Conservation (phyloP, 1,140 invertebrate species). For the Araneus ventricosus region DNA sequence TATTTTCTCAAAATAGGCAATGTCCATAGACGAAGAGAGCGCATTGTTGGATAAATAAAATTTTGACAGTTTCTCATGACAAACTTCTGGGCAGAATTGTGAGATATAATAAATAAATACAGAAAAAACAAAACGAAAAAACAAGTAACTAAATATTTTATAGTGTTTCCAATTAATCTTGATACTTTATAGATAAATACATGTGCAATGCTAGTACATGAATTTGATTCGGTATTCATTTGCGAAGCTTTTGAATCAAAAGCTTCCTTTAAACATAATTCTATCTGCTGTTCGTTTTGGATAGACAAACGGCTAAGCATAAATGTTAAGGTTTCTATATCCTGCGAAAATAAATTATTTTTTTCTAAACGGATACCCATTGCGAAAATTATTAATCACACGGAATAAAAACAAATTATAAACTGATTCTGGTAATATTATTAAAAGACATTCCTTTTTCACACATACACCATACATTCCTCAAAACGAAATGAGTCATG, state of each 20-base stretch:
- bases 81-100: slow-evolving; percentile 82
- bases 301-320: slow-evolving; percentile 26
- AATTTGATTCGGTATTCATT: neutral
- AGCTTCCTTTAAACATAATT: slow-evolving; percentile 45
- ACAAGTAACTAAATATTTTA: slow-evolving; percentile 44
- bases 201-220: neutral
- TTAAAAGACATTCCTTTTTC: neutral
- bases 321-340: slow-evolving; percentile 44
- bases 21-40: slow-evolving; percentile 83
- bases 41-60: slow-evolving; percentile 86
- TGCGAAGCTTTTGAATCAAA: slow-evolving; percentile 3
- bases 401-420: neutral
- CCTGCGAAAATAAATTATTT: slow-evolving; percentile 5
- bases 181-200: slow-evolving; percentile 2
- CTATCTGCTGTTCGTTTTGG: neutral
- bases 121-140: slow-evolving; percentile 77
- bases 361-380: neutral
- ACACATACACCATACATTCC: neutral
- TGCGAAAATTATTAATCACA: neutral
- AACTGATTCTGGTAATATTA: neutral
- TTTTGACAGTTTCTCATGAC: slow-evolving; percentile 85
- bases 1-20: slow-evolving; percentile 84
- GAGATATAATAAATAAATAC: slow-evolving; percentile 79
- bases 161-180: neutral
- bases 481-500: neutral